Evolutionary conservation across 2,888 invertebrate genomes (phyloP).

Genomic region (Oligia strigilis): DNA sequence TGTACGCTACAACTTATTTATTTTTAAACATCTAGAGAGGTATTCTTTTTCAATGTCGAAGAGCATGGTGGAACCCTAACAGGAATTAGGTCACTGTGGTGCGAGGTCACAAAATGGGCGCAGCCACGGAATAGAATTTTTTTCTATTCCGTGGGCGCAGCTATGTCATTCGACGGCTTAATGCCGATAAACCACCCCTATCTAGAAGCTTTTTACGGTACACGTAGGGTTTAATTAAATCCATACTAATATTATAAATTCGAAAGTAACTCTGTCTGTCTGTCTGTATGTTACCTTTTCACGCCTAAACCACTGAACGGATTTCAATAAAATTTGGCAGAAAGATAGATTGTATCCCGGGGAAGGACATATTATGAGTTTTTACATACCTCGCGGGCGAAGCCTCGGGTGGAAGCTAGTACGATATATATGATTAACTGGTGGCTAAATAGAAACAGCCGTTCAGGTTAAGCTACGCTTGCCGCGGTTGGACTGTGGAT

Average conservation of each 20-base stretch:
- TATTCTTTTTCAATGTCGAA: constrained; percentile 11
- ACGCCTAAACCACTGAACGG: no score
- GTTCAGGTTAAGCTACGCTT: not conserved
- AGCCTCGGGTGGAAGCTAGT: not conserved
- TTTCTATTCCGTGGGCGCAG: no score
- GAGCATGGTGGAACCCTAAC: constrained; percentile 5
- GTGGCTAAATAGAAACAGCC: not conserved
- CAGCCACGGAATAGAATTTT: no score
- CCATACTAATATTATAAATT: no score
- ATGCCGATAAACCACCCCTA: constrained; percentile 33
- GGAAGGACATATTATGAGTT: no score
- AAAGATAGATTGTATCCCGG: no score
- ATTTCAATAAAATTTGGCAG: no score
- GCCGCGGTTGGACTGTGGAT: not conserved
- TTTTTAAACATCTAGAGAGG: not conserved
- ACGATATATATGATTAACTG: not conserved
- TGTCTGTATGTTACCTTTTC: no score
- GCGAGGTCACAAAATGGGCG: constrained; percentile 51
- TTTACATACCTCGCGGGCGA: no score
- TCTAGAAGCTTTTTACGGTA: not conserved
- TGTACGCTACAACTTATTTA: no score
- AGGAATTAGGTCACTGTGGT: constrained; percentile 49
- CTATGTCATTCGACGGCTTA: constrained; percentile 41
- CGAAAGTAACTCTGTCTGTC: no score
- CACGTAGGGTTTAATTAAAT: not conserved